phyloP scores from a whole-genome alignment of 2,888 invertebrate genomes.

The Laothoe populi region DNA sequence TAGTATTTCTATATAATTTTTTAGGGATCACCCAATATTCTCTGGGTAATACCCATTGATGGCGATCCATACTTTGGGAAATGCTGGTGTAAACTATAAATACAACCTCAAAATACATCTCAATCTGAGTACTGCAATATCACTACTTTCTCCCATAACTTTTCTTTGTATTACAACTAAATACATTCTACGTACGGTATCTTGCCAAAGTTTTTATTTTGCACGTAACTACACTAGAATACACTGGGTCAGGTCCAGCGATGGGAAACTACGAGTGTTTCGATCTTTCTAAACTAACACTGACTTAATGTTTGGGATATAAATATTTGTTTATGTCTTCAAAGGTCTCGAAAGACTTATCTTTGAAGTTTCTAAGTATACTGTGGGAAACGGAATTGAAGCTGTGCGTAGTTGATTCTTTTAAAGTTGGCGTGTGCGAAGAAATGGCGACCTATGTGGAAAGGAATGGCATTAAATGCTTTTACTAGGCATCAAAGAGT shows the following conservation, averaged over 20 bases:
- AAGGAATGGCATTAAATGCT: too few species aligned
- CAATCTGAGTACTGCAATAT: too few species aligned
- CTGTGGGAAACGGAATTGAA: neutral
- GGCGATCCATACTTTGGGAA: too few species aligned
- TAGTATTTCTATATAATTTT: too few species aligned
- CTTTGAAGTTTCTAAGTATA: neutral
- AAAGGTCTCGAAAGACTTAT: conserved; percentile 2
- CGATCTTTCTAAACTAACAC: neutral
- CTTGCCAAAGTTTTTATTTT: neutral
- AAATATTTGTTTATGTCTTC: conserved; percentile 3
- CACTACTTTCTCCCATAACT: too few species aligned
- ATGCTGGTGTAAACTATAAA: too few species aligned
- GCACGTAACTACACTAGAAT: neutral
- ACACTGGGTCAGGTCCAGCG: neutral
- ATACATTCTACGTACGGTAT: neutral
- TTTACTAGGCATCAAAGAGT: too few species aligned
- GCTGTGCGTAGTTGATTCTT: neutral
- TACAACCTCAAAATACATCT: too few species aligned
- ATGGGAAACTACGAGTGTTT: neutral
- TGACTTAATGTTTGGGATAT: neutral
- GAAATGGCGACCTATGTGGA: too few species aligned
- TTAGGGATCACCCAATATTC: too few species aligned
- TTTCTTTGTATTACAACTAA: neutral
- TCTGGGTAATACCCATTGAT: too few species aligned
- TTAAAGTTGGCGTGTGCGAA: too few species aligned